phyloP scores from a whole-genome alignment of 2,113 vertebrate species.

The Psammodynastes pulverulentus region DNA sequence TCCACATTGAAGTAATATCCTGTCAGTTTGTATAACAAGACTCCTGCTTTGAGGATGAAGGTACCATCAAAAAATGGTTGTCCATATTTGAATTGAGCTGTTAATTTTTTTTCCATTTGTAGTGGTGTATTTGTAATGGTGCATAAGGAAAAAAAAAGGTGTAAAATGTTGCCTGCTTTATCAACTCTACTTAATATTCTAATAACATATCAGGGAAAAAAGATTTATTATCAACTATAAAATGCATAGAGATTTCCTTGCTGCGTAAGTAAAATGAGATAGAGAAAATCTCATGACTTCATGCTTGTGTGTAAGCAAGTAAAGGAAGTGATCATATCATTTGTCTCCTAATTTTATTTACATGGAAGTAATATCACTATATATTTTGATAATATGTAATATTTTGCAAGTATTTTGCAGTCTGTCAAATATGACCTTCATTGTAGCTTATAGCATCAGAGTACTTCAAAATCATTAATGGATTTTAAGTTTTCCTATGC shows the following conservation, averaged over 20 bases:
- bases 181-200: background rate
- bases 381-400: background rate
- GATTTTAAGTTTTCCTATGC: slow-evolving; percentile 10
- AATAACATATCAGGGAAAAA: background rate
- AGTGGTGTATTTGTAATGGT: too few relatives aligned
- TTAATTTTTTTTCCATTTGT: background rate
- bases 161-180: background rate
- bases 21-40: background rate
- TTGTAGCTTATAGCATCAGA: background rate
- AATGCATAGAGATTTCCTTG: background rate
- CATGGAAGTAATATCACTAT: background rate
- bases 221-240: background rate
- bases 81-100: background rate
- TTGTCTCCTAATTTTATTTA: background rate
- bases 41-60: background rate
- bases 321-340: background rate
- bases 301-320: background rate
- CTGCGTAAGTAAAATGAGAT: background rate
- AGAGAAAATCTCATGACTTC: accelerated
- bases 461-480: slow-evolving; percentile 13
- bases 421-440: slow-evolving; percentile 8
- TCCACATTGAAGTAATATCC: background rate
- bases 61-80: background rate
- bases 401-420: background rate
- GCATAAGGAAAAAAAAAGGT: background rate